These are phyloP conservation scores for Nannoperca australis DNA, from an alignment of 2,797 vertebrate genomes.

Conservation along the genomic window DNA sequence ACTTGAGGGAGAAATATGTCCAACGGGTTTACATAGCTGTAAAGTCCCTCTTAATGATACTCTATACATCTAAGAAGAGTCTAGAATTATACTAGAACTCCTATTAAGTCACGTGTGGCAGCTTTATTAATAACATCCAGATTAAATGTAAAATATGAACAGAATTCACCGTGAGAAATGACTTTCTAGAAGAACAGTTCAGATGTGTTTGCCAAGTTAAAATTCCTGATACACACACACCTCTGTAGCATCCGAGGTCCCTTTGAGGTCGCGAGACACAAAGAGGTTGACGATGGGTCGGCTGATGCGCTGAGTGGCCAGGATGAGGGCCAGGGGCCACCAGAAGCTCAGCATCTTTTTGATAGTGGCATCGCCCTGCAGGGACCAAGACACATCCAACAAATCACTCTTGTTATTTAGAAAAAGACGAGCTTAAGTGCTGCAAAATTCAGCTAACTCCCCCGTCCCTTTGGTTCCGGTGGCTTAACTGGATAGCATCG, in stretches of 20 bases:
- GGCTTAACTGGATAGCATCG: neutral
- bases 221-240: slow-evolving; percentile 75
- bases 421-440: neutral
- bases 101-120: neutral
- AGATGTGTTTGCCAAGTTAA: neutral
- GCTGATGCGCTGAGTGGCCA: slow-evolving; percentile 97
- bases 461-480: neutral
- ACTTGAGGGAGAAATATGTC: slow-evolving; percentile 57
- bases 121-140: neutral
- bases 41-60: slow-evolving; percentile 21
- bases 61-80: neutral
- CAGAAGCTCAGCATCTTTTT: slow-evolving; percentile 98
- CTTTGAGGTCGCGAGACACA: slow-evolving; percentile 96
- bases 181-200: neutral
- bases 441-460: neutral
- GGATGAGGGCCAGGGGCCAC: slow-evolving; percentile 98
- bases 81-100: neutral
- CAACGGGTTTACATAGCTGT: slow-evolving; percentile 25
- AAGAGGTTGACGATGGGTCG: slow-evolving; percentile 98
- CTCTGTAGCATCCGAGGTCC: slow-evolving; percentile 91
- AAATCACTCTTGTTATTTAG: neutral
- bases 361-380: slow-evolving; percentile 95
- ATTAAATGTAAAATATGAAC: neutral
- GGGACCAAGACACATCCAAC: neutral
- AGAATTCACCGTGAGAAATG: neutral